Percentiles rank a stretch among this genome's conserved stretches.
Evolutionary conservation across 2,113 vertebrate genomes (phyloP).

Genomic region (Gnathonemus echidnorhynchus): DNA sequence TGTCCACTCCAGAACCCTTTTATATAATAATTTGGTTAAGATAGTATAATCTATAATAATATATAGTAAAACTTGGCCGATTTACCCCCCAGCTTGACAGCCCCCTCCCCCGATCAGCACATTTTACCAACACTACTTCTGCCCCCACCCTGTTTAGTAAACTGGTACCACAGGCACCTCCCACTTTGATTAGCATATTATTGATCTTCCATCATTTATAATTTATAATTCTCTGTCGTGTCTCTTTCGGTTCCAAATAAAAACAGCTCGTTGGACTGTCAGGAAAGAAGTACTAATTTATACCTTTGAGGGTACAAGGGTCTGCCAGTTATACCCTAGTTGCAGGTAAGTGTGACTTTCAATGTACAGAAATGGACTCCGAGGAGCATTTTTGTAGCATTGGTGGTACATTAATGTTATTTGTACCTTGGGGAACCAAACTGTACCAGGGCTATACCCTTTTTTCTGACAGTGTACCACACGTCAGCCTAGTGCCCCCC

Average conservation of each 20-base stretch:
- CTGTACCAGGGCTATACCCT: background rate
- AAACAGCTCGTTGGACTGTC: background rate
- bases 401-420: background rate
- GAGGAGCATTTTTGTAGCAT: background rate
- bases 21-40: background rate
- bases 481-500: background rate
- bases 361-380: no score
- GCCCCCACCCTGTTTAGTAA: background rate
- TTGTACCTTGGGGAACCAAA: background rate
- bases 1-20: background rate
- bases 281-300: background rate
- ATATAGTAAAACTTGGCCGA: background rate
- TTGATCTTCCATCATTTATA: background rate
- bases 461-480: background rate
- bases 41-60: background rate
- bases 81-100: background rate
- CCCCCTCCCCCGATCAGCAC: background rate
- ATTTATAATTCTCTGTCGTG: background rate
- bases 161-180: background rate
- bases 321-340: no score
- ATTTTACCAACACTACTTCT: background rate
- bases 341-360: background rate
- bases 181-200: background rate
- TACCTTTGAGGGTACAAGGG: no score
- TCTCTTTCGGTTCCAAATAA: background rate